phyloP scores from a whole-genome alignment of 2,888 invertebrate genomes.

The Sabatieria punctata region DNA sequence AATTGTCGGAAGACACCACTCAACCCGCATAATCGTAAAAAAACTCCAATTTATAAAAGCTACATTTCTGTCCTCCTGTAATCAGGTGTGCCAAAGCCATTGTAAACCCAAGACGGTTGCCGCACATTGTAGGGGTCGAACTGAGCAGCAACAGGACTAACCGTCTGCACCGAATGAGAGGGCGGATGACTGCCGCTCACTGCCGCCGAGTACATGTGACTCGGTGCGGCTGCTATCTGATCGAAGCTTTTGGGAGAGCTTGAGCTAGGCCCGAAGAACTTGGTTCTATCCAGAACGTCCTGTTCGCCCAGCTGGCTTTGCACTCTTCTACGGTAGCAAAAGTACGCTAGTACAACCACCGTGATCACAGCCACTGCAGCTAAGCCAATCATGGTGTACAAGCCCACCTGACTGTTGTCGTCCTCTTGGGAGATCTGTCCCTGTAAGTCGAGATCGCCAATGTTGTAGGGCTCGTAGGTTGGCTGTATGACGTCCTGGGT shows the following conservation, averaged over 20 bases:
- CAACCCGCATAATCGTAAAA: too few species aligned
- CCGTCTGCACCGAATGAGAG: too few species aligned
- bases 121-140: too few species aligned
- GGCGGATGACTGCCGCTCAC: too few species aligned
- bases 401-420: not conserved
- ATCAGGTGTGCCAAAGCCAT: not conserved
- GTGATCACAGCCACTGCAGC: not conserved
- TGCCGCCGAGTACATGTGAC: too few species aligned
- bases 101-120: not conserved
- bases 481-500: not conserved
- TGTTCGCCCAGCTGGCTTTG: not conserved
- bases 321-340: conserved; percentile 2
- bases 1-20: too few species aligned
- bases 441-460: not conserved
- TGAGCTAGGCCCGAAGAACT: not conserved
- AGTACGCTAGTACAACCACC: not conserved
- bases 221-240: not conserved
- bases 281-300: not conserved
- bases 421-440: not conserved
- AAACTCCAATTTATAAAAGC: too few species aligned
- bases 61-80: too few species aligned
- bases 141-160: too few species aligned
- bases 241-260: not conserved
- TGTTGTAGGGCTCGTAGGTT: not conserved
- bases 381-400: not conserved